These are phyloP conservation scores for Polietes domitor DNA, from an alignment of 2,888 invertebrate species.

Conservation along the genomic window DNA sequence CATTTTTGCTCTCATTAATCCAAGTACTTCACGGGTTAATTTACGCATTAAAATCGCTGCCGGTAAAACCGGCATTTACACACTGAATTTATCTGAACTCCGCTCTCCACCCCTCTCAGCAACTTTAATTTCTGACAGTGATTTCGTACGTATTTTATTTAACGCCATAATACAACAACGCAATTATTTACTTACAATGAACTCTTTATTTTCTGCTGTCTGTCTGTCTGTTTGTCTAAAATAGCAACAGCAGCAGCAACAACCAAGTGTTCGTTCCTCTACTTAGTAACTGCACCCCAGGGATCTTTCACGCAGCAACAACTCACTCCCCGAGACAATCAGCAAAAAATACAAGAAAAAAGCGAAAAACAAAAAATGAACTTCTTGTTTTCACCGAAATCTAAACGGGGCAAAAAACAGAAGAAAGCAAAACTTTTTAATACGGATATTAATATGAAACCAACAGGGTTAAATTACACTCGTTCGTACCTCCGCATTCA, in stretches of 20 bases:
- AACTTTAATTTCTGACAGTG: slow-evolving; percentile 49
- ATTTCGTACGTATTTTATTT: slow-evolving; percentile 38
- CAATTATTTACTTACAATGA: slow-evolving; percentile 61
- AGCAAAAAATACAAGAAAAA: neutral
- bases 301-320: slow-evolving; percentile 40
- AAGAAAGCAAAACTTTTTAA: slow-evolving; percentile 55
- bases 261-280: slow-evolving; percentile 23
- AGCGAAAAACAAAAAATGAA: slow-evolving; percentile 1
- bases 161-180: slow-evolving; percentile 37
- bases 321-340: slow-evolving; percentile 29
- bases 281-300: slow-evolving; percentile 63
- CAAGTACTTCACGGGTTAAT: slow-evolving; percentile 45
- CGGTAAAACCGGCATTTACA: neutral
- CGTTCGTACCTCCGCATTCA: slow-evolving; percentile 16
- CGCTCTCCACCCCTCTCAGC: neutral
- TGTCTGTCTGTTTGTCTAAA: neutral
- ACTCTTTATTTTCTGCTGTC: slow-evolving; percentile 20
- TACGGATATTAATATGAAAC: slow-evolving; percentile 62
- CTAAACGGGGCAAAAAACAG: neutral
- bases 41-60: slow-evolving; percentile 16
- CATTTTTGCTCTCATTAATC: too few relatives aligned
- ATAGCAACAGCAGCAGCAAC: neutral
- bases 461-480: slow-evolving; percentile 64
- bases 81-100: neutral
- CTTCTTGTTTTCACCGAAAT: slow-evolving; percentile 9